A percentile compares a stretch with the other conserved stretches of the same genome.
phyloP scores from a whole-genome alignment of 2,113 vertebrate genomes.

The Anarhynchus alexandrinus region DNA sequence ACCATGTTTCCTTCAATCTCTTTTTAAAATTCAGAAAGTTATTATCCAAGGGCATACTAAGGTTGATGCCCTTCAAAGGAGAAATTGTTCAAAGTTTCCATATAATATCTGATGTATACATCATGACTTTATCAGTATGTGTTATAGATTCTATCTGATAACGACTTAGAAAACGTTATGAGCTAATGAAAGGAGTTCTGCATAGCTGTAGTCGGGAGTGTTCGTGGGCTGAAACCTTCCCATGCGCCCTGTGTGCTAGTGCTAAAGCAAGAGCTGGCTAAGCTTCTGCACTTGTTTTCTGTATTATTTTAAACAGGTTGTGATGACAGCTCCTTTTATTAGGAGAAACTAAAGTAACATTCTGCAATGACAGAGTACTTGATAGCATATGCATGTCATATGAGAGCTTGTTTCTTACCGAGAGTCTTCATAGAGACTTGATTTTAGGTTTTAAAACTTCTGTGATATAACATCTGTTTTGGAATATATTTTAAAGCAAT shows the following conservation, averaged over 20 bases:
- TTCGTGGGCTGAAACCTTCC: not conserved
- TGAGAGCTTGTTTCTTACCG: not conserved
- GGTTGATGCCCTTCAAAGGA: not conserved
- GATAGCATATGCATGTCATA: not conserved
- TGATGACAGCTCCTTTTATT: slow-evolving; percentile 28
- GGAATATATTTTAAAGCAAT: not conserved
- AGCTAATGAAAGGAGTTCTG: not conserved
- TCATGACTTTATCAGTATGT: not conserved
- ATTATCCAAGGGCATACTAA: not conserved
- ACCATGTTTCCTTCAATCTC: not conserved
- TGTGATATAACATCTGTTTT: not conserved
- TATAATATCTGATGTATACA: not conserved
- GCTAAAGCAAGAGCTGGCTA: not conserved
- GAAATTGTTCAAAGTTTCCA: slow-evolving; percentile 25
- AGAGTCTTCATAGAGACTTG: not conserved
- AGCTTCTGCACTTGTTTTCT: not conserved
- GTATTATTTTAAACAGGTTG: not conserved
- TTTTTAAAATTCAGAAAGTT: not conserved
- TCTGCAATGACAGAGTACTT: not conserved
- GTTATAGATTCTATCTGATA: not conserved
- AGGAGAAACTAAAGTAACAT: not conserved
- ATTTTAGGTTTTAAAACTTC: not conserved
- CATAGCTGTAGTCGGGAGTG: fast-evolving
- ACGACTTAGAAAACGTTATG: not conserved
- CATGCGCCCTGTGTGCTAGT: not conserved